Conservation (phyloP, 2,113 vertebrate genomes). For the Theristicus caerulescens region DNA sequence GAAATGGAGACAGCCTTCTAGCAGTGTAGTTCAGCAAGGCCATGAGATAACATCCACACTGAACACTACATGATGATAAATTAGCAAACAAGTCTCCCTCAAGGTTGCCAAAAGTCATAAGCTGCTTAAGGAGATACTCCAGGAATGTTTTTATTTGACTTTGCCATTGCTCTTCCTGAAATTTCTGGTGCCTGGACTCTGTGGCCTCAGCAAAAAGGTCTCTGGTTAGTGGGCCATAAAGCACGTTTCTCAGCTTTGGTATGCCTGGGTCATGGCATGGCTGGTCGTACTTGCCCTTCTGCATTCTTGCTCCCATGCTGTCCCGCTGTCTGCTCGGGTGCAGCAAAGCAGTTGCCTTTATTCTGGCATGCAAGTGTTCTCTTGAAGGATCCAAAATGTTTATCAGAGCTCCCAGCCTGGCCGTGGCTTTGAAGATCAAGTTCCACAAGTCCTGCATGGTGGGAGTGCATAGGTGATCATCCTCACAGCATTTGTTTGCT, state of each 20-base stretch:
- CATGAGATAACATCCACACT: background rate
- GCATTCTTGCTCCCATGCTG: conserved; percentile 1
- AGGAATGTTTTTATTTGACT: background rate
- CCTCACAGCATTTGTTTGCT: background rate
- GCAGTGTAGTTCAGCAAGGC: background rate
- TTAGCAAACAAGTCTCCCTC: background rate
- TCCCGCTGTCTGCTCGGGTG: background rate
- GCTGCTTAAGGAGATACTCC: background rate
- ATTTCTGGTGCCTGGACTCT: background rate
- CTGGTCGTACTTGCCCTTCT: background rate
- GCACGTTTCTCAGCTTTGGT: background rate
- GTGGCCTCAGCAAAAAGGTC: background rate
- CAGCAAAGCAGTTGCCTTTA: background rate
- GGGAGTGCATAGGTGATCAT: background rate
- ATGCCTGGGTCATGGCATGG: background rate
- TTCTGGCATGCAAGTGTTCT: background rate
- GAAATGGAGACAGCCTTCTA: background rate
- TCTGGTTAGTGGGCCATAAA: background rate
- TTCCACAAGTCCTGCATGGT: background rate
- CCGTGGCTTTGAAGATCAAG: background rate
- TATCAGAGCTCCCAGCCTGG: background rate
- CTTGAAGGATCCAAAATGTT: background rate
- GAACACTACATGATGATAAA: background rate
- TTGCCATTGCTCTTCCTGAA: background rate
- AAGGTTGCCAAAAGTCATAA: background rate